Conservation (phyloP, 2,888 invertebrate genomes). For the Cosmorhoe ocellata region DNA sequence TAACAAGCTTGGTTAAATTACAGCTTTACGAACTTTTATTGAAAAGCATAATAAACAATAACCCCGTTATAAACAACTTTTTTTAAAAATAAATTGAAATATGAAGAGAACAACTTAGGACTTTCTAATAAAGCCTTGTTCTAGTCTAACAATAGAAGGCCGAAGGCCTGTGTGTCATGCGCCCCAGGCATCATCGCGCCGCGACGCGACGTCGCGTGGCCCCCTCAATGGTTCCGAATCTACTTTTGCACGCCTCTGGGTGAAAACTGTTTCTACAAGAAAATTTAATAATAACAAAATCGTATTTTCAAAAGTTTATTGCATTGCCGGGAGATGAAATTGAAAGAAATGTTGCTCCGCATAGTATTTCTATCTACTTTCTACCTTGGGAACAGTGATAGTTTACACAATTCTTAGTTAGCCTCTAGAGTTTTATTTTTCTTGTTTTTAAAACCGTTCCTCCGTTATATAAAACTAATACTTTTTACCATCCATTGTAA, state of each 20-base stretch:
- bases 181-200: conserved; percentile 40
- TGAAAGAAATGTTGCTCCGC: conserved; percentile 19
- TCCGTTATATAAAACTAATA: too few species aligned
- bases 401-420: too few species aligned
- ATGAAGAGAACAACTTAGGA: conserved; percentile 41
- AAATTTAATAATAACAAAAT: conserved; percentile 27
- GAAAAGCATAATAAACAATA: too few species aligned
- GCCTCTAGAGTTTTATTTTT: too few species aligned
- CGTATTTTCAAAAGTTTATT: conserved; percentile 24
- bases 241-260: not conserved
- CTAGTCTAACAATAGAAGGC: conserved; percentile 57
- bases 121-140: conserved; percentile 64
- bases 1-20: too few species aligned
- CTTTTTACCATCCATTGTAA: too few species aligned
- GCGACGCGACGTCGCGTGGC: too few species aligned
- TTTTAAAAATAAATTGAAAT: too few species aligned
- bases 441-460: too few species aligned
- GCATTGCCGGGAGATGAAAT: conserved; percentile 16
- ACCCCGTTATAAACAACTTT: too few species aligned
- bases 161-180: conserved; percentile 45
- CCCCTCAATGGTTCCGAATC: not conserved
- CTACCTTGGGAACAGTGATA: not conserved
- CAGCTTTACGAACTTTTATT: too few species aligned
- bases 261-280: conserved; percentile 30
- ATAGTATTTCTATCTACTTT: conserved; percentile 13